A percentile compares a stretch with the other conserved stretches of the same genome.
Conservation (phyloP, 2,113 vertebrate species). For the Formicarius rufipectus region DNA sequence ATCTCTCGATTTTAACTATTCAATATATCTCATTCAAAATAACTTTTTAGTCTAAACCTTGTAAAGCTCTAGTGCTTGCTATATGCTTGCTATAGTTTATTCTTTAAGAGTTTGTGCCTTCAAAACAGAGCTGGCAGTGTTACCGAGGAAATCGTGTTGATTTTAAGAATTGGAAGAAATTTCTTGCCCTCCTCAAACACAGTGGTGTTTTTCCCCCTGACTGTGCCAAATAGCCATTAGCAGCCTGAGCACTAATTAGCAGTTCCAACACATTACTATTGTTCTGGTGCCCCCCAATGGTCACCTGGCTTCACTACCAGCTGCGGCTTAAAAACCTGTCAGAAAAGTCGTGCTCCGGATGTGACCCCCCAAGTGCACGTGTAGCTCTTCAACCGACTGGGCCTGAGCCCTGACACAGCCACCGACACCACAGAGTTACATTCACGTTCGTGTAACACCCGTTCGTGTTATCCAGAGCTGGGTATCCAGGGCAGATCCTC, state of each 20-base stretch:
- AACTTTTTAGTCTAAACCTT: neutral
- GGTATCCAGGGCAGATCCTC: neutral
- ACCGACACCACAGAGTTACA: neutral
- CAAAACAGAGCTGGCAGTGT: neutral
- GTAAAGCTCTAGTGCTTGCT: too few species aligned
- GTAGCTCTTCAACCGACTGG: accelerated
- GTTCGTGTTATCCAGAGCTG: neutral
- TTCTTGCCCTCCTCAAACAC: neutral
- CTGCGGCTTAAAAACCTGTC: neutral
- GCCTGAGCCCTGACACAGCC: neutral
- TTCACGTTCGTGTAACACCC: too few species aligned
- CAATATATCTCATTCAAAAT: neutral
- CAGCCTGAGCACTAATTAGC: neutral
- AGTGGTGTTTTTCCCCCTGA: accelerated
- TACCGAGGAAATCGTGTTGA: neutral
- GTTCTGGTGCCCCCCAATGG: constrained; percentile 59
- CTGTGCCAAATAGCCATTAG: neutral
- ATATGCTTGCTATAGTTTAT: neutral
- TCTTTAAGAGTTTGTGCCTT: neutral
- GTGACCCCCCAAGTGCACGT: accelerated
- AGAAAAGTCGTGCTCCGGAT: neutral
- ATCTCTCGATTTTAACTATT: neutral
- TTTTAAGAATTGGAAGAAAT: neutral
- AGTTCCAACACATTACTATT: neutral
- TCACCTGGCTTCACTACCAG: neutral